Evolutionary conservation across 2,113 vertebrate species (phyloP), one percentile per base, ranked within the genome.

Genomic region (Plotosus lineatus): DNA sequence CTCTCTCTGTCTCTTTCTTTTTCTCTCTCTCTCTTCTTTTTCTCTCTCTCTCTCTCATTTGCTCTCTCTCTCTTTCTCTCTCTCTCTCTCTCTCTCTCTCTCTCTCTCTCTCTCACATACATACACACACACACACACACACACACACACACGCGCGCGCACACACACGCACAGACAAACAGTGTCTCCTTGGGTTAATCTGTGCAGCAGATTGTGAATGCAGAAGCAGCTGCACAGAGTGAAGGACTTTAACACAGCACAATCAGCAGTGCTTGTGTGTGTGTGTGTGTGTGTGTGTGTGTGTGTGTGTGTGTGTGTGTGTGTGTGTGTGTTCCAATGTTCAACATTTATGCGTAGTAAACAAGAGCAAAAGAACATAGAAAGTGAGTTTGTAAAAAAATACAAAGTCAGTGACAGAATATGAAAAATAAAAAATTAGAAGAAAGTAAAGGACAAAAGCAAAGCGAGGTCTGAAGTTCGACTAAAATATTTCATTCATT

Each of bases 1-100:
- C 26, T 23, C 40, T 28, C 11, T 79, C 46, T 66, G 38, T 61
- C 81, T 78, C n/a, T 28, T 21, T n/a, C 86, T 89, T 26, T 40
- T 0, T 50, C 63, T 63, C 33, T 28, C 50, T 19, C 50, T 21
- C 33, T 63, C 58, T 44, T 23, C 33, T 28, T 50, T 78, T 19
- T 28, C n/a, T n/a, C 86, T 89, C 36, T 40, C 1, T 50, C 63
- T 63, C 33, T 28, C 50, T 19, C 50, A n/a, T n/a, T n/a, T n/a
- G n/a, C n/a, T 21, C 33, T 63, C 58, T 44, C 36, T 50, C 28
- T 50, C 50, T 26, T 58, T 78, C n/a, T 28, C 21, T 21, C 23
- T n/a, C 26, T 23, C 40, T 28, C 11, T 79, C 46, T 66, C 61
- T 79, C 61, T 9, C 42, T 61, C 44, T 48, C 31, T 56, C 9